Evolutionary conservation across 2,888 invertebrate species (phyloP).

Genomic region (Creontiades dilutus): DNA sequence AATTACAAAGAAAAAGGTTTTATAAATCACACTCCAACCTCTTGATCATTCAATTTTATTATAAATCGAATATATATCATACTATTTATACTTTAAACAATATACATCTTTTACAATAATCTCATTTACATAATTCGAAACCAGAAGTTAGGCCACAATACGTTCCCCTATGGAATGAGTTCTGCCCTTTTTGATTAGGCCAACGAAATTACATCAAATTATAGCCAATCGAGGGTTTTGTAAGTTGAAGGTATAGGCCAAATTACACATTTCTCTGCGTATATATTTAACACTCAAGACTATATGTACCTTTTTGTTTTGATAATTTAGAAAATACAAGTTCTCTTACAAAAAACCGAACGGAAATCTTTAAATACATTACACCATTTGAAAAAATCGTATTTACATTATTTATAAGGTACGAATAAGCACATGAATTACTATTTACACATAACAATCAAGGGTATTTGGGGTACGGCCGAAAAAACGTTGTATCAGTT

Average conservation of each 20-base stretch:
- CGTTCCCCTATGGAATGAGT: conserved; percentile 31
- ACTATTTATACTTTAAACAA: conserved; percentile 70
- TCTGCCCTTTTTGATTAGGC: conserved; percentile 29
- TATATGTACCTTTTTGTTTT: conserved; percentile 10
- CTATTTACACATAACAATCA: conserved; percentile 26
- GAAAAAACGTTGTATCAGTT: conserved; percentile 37
- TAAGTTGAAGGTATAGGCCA: background rate
- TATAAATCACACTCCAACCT: background rate
- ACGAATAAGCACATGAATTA: conserved; percentile 59
- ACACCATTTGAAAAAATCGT: conserved; percentile 51
- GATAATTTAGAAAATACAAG: conserved; percentile 6
- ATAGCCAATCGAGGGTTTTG: conserved; percentile 27
- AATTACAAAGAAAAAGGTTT: background rate
- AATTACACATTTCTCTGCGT: background rate
- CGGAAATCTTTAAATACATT: background rate
- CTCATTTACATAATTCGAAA: conserved; percentile 63
- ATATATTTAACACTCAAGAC: conserved; percentile 39
- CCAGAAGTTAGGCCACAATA: conserved; percentile 70
- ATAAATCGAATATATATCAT: conserved; percentile 73
- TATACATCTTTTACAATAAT: conserved; percentile 74
- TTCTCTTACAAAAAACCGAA: conserved; percentile 54
- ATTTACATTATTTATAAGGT: conserved; percentile 64
- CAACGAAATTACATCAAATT: background rate
- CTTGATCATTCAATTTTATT: conserved; percentile 67
- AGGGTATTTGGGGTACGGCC: background rate